Evolutionary conservation across 2,797 vertebrate species (phyloP).

Genomic region (Austrolebias charrua): DNA sequence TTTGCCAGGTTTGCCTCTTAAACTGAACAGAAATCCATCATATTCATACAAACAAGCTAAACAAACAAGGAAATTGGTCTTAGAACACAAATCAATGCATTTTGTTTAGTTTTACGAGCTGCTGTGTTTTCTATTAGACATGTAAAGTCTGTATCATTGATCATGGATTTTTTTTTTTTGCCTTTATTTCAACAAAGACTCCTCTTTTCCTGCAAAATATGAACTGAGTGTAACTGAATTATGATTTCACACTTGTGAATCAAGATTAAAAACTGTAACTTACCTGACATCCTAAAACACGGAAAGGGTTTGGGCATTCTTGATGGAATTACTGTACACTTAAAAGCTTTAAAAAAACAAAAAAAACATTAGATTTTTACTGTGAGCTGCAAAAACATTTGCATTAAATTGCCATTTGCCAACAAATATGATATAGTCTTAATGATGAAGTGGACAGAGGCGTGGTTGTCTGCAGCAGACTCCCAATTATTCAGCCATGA

Average conservation of each 20-base stretch:
- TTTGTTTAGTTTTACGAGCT: neutral
- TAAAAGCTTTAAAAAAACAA: slow-evolving; percentile 55
- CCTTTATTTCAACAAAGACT: slow-evolving; percentile 9
- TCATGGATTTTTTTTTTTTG: neutral
- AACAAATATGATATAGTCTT: slow-evolving; percentile 62
- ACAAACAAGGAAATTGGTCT: neutral
- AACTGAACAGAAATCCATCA: neutral
- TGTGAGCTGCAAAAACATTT: slow-evolving; percentile 57
- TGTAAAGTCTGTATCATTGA: neutral
- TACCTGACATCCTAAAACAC: slow-evolving; percentile 35
- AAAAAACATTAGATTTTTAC: slow-evolving; percentile 26
- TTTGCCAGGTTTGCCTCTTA: neutral
- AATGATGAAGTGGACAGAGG: slow-evolving; percentile 54
- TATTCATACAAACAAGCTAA: neutral
- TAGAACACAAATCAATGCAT: slow-evolving; percentile 4
- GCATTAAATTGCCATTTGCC: slow-evolving; percentile 63
- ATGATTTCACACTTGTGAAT: slow-evolving; percentile 47
- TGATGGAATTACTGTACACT: slow-evolving; percentile 54
- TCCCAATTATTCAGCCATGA: slow-evolving; percentile 46
- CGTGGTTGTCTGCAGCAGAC: slow-evolving; percentile 43
- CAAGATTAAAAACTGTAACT: slow-evolving; percentile 24
- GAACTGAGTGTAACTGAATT: slow-evolving; percentile 44
- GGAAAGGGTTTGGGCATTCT: slow-evolving; percentile 46
- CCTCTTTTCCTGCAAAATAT: slow-evolving; percentile 24
- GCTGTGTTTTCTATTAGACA: neutral